Conservation (phyloP, 2,888 invertebrate species). For the Drosophila anomalata region DNA sequence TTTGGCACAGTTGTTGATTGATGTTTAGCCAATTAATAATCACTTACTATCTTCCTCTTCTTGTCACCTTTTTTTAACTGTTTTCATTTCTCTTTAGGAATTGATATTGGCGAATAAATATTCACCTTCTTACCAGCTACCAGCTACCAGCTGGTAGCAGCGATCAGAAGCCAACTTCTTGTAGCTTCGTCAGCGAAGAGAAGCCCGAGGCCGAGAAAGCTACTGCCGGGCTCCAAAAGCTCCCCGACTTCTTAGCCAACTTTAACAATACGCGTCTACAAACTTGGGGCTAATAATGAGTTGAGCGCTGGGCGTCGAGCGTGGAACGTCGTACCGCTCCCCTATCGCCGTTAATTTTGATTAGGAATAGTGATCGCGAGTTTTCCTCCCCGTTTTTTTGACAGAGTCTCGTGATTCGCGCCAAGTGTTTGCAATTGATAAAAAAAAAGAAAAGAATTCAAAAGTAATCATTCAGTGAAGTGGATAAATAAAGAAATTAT, state of each 20-base stretch:
- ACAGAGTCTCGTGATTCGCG: constrained; percentile 57
- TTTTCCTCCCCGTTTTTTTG: constrained; percentile 14
- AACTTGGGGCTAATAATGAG: constrained; percentile 27
- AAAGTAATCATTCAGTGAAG: constrained; percentile 24
- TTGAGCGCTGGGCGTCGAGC: constrained; percentile 71
- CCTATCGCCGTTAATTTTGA: constrained; percentile 8
- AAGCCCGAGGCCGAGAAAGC: constrained; percentile 46
- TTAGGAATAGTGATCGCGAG: constrained; percentile 9
- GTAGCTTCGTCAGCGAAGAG: neutral
- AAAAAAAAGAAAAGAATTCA: constrained; percentile 41
- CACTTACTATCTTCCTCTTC: neutral
- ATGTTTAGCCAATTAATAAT: neutral
- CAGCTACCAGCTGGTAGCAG: constrained; percentile 1
- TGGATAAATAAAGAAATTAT: constrained; percentile 26
- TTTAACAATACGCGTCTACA: constrained; percentile 55
- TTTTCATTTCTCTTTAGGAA: neutral
- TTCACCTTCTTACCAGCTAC: neutral
- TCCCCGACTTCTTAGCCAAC: constrained; percentile 54
- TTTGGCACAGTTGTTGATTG: neutral
- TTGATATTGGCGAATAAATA: neutral
- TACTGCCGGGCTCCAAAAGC: constrained; percentile 47
- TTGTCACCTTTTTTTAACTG: neutral
- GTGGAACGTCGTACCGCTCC: constrained; percentile 56
- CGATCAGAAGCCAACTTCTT: constrained; percentile 1
- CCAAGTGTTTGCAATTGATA: constrained; percentile 65